These are phyloP conservation scores for Plagiodera versicolora DNA, from an alignment of 2,888 invertebrate species.

Conservation along the genomic window DNA sequence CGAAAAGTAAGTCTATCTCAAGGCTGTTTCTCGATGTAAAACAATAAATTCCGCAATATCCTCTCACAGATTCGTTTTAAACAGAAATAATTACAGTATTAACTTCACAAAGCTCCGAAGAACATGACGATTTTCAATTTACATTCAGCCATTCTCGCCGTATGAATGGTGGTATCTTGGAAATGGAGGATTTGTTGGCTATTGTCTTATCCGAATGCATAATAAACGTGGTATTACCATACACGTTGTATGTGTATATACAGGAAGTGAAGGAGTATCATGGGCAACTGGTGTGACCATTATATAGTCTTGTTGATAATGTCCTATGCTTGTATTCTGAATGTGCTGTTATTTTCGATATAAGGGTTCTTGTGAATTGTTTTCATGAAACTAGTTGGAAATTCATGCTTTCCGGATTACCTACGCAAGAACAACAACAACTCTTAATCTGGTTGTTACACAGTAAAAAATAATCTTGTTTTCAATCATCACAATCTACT, in stretches of 20 bases:
- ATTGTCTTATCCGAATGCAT: slow-evolving; percentile 8
- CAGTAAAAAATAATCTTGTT: no score
- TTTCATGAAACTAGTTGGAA: no score
- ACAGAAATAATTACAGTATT: slow-evolving; percentile 9
- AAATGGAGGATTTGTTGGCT: slow-evolving; percentile 9
- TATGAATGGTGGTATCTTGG: slow-evolving; percentile 14
- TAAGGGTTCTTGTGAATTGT: no score
- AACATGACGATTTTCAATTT: slow-evolving; percentile 17
- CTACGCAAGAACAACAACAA: no score
- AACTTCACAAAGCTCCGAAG: slow-evolving; percentile 9
- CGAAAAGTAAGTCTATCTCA: slow-evolving; percentile 11
- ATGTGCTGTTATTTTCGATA: no score
- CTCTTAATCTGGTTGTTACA: no score
- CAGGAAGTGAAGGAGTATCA: slow-evolving; percentile 6
- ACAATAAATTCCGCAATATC: slow-evolving; percentile 14
- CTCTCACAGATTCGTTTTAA: slow-evolving; percentile 5
- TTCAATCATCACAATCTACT: no score
- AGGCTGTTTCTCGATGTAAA: background rate
- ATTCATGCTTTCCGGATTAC: no score
- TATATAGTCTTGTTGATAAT: no score
- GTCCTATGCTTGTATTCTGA: no score
- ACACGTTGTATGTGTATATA: slow-evolving; percentile 6
- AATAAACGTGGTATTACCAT: slow-evolving; percentile 16
- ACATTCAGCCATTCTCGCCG: slow-evolving; percentile 12
- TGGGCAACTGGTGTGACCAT: background rate